Percentiles rank a stretch among this genome's conserved stretches.
phyloP scores from a whole-genome alignment of 2,113 vertebrate species.

The Garra rufa region DNA sequence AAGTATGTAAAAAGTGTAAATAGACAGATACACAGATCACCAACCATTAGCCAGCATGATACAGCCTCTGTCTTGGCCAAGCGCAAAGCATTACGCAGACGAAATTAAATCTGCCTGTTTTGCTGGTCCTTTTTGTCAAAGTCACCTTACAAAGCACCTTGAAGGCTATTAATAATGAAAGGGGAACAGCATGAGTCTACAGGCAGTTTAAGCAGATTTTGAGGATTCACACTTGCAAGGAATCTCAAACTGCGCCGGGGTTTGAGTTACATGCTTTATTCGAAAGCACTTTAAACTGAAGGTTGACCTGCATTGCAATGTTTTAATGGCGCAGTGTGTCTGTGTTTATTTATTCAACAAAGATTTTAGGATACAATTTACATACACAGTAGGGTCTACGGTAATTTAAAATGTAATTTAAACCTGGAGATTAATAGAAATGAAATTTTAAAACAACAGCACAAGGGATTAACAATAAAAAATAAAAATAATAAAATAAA shows the following conservation, averaged over 20 bases:
- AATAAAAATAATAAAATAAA: too few relatives aligned
- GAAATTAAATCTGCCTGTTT: conserved; percentile 24
- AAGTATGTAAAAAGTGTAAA: neutral
- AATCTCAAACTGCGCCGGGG: neutral
- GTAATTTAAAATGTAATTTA: neutral
- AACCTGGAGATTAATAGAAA: neutral
- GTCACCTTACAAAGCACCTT: conserved; percentile 28
- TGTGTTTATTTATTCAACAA: neutral
- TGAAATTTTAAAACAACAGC: too few relatives aligned
- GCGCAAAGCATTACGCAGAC: neutral
- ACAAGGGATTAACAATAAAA: too few relatives aligned
- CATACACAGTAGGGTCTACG: neutral
- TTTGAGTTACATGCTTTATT: conserved; percentile 11
- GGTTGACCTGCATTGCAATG: neutral
- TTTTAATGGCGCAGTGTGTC: neutral
- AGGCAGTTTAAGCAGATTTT: conserved; percentile 22
- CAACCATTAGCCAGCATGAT: neutral
- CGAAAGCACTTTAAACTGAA: conserved; percentile 20
- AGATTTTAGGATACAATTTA: neutral
- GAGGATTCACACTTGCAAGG: conserved; percentile 10
- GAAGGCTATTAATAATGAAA: conserved; percentile 44
- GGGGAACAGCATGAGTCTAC: conserved; percentile 15
- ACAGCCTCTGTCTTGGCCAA: neutral
- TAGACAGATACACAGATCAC: neutral
- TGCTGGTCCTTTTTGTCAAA: conserved; percentile 23